Evolutionary conservation across 2,113 vertebrate species (phyloP), one percentile per base, ranked within the genome.

Genomic region (Phaetusa simplex): DNA sequence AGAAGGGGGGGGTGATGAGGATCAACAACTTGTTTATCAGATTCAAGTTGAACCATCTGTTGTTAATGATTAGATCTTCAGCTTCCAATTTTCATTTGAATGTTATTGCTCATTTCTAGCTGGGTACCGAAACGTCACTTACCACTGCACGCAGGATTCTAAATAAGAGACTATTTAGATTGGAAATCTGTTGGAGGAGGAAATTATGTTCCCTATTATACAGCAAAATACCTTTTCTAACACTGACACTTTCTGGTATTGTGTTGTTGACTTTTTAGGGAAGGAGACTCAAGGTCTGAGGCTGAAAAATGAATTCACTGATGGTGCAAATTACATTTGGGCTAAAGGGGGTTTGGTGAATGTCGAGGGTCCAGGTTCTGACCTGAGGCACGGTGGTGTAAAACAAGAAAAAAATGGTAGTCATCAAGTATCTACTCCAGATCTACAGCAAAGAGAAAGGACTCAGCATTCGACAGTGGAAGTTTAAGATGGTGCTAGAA

Each of bases 51-150:
- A 98, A 96, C 96, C 98, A 98, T 98, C 98, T 98, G 98, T 97
- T 98, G 96, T 97, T 98, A 98, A 98, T 98, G 97, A 98, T 98
- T 97, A 98, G 96, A 98, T 98, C 96, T 97, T 98, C 96, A 97
- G 96, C 95, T 98, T 98, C 97, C 97, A 98, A 98, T 98, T 98
- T 98, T 98, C 96, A 53, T 98, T 98, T 98, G 97, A 98, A 98
- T 97, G 96, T 98, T 98, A 98, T 98, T 98, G 97, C 98, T 98
- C 96, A 96, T 98, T 98, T 98, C 97, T 98, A 98, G 96, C 34
- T 30, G 95, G 92, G 94, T 95, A 93, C 90, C 1, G 11, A 87
- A 90, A 96, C 19, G 11, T 92, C 96, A 96, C 94, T 97, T 98
- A 89, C 86, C 88, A 93, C 62, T 92, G 91, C 66, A 72, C 2